Conservation (phyloP, 2,888 invertebrate species). For the Eupeodes luniger region DNA sequence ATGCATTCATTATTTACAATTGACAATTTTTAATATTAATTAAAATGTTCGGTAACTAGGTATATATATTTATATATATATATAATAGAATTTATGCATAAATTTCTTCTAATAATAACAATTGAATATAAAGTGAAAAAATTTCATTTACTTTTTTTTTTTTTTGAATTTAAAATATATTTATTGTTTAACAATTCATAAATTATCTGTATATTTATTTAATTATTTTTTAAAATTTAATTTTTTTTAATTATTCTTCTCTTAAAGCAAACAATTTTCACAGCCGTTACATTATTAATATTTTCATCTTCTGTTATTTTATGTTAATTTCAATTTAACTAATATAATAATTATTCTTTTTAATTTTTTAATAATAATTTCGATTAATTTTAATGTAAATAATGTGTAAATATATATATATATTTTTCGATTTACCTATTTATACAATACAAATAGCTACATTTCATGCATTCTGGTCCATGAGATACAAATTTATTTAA, state of each 20-base stretch:
- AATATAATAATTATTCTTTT: not conserved
- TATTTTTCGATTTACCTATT: conserved; percentile 44
- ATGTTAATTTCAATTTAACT: conserved; percentile 31
- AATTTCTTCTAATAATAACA: conserved; percentile 52
- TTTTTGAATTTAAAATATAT: not conserved
- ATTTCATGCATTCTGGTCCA: conserved; percentile 70
- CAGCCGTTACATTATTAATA: conserved; percentile 80
- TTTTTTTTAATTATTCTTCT: conserved; percentile 14
- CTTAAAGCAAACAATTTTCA: conserved; percentile 81
- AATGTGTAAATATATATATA: conserved; percentile 66
- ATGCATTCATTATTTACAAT: conserved; percentile 61
- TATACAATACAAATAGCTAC: conserved; percentile 55
- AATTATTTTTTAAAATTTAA: conserved; percentile 31
- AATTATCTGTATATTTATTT: conserved; percentile 45
- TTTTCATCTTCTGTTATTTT: conserved; percentile 25
- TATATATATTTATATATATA: not conserved
- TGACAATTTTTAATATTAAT: conserved; percentile 48
- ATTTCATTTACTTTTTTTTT: conserved; percentile 23
- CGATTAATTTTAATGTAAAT: conserved; percentile 57
- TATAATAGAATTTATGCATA: conserved; percentile 14
- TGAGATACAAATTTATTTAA: conserved; percentile 57
- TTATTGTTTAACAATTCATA: conserved; percentile 66
- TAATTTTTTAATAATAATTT: conserved; percentile 34
- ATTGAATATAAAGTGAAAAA: conserved; percentile 49
- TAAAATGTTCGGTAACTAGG: conserved; percentile 41